These are phyloP conservation scores for Onthophagus taurus DNA, from an alignment of 1,140 invertebrate genomes.

Conservation along the genomic window DNA sequence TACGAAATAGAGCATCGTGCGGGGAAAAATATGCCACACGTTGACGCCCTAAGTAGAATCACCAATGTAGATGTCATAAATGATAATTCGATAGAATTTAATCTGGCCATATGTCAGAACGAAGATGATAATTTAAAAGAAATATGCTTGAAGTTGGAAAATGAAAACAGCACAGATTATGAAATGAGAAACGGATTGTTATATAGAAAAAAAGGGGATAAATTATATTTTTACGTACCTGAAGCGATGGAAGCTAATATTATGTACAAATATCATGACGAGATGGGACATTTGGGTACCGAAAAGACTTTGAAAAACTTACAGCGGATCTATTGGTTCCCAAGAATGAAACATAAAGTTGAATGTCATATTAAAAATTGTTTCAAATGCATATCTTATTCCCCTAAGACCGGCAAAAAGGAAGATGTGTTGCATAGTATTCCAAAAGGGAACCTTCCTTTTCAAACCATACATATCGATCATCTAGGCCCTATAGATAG, in stretches of 20 bases:
- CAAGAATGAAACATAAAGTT: constrained; percentile 15
- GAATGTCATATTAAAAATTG: constrained; percentile 18
- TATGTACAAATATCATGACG: constrained; percentile 13
- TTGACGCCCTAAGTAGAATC: constrained; percentile 1
- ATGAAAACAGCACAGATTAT: constrained; percentile 7
- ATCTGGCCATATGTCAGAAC: neutral
- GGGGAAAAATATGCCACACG: neutral
- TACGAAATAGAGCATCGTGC: constrained; percentile 15
- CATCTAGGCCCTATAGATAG: constrained; percentile 27
- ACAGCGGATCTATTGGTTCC: constrained; percentile 20
- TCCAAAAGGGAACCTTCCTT: constrained; percentile 23
- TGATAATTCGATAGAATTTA: constrained; percentile 1
- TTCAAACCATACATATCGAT: constrained; percentile 25
- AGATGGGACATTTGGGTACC: constrained; percentile 14
- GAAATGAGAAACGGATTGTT: constrained; percentile 16
- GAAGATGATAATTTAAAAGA: neutral
- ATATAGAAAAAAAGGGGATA: constrained; percentile 11
- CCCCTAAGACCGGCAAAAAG: constrained; percentile 14
- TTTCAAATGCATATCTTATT: constrained; percentile 25
- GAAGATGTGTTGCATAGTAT: constrained; percentile 28
- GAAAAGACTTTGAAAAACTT: constrained; percentile 17
- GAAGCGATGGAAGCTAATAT: constrained; percentile 13
- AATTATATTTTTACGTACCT: constrained; percentile 17
- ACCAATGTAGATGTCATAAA: neutral
- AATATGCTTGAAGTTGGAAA: neutral